Evolutionary conservation across 2,797 vertebrate genomes (phyloP).

Genomic region (Micromesistius poutassou): DNA sequence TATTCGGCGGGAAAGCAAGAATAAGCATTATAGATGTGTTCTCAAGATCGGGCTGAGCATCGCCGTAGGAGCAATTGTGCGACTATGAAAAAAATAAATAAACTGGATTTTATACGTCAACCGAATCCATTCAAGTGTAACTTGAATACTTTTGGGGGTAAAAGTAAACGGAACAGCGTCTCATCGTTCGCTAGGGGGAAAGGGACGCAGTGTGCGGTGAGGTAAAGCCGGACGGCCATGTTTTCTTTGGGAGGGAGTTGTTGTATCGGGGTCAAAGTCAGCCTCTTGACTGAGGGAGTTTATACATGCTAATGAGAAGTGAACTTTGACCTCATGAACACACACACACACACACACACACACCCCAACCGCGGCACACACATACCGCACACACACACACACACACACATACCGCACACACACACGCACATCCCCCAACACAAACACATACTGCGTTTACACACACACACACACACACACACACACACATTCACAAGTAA

Average conservation of each 20-base stretch:
- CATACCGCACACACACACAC: constrained; percentile 34
- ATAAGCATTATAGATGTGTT: neutral
- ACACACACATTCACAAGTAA: neutral
- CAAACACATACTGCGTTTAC: constrained; percentile 25
- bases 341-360: constrained; percentile 44
- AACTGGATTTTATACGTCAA: neutral
- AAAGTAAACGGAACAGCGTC: too few species aligned
- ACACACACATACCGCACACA: constrained; percentile 13
- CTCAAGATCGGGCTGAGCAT: neutral
- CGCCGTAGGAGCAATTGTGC: neutral
- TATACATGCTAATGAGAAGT: constrained; percentile 73
- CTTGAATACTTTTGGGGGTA: neutral
- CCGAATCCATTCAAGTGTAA: neutral
- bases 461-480: constrained; percentile 43
- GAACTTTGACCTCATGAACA: constrained; percentile 62
- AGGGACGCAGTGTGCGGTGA: neutral
- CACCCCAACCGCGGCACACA: neutral
- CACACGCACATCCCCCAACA: constrained; percentile 34
- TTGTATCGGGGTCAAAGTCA: constrained; percentile 65
- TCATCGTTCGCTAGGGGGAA: neutral
- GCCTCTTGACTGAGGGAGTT: constrained; percentile 67
- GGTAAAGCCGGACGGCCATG: constrained; percentile 33
- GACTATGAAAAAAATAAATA: neutral
- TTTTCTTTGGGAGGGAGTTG: constrained; percentile 53
- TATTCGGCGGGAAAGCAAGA: constrained; percentile 30